Evolutionary conservation across 2,113 vertebrate genomes (phyloP).

Genomic region (Grallaria varia): DNA sequence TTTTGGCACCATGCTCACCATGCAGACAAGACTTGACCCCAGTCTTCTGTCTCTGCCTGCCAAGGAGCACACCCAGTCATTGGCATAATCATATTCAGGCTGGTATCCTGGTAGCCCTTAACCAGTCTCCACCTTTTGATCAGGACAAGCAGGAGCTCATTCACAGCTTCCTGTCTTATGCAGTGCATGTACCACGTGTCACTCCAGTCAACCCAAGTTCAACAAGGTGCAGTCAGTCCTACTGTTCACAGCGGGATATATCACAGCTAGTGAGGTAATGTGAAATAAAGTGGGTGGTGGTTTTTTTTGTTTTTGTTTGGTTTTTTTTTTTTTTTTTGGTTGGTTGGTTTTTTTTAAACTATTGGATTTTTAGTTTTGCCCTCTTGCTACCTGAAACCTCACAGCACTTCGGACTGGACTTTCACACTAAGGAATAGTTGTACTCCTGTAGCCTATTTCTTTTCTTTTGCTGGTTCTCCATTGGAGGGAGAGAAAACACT

Average conservation of each 20-base stretch:
- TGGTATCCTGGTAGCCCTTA: not conserved
- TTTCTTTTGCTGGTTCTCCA: not conserved
- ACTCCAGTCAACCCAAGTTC: not conserved
- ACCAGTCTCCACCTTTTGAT: not conserved
- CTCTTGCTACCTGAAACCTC: not conserved
- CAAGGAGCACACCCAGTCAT: not conserved
- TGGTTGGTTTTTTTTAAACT: not conserved
- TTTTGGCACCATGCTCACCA: not conserved
- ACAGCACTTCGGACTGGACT: not conserved
- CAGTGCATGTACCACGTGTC: rapidly evolving
- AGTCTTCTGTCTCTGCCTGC: not conserved
- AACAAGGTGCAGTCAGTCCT: not conserved
- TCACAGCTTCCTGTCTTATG: not conserved
- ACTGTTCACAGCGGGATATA: not conserved
- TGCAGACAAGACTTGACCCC: not conserved
- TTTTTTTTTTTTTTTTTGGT: too few species aligned
- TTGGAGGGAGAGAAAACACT: not conserved
- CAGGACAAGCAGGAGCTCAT: not conserved
- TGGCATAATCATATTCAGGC: not conserved
- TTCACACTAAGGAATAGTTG: not conserved
- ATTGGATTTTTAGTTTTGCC: not conserved
- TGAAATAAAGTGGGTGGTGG: not conserved
- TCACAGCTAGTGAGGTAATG: not conserved
- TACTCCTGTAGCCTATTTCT: not conserved
- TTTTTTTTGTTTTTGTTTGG: not conserved